phyloP scores from a whole-genome alignment of 2,113 vertebrate genomes.

The Aplodontia rufa region DNA sequence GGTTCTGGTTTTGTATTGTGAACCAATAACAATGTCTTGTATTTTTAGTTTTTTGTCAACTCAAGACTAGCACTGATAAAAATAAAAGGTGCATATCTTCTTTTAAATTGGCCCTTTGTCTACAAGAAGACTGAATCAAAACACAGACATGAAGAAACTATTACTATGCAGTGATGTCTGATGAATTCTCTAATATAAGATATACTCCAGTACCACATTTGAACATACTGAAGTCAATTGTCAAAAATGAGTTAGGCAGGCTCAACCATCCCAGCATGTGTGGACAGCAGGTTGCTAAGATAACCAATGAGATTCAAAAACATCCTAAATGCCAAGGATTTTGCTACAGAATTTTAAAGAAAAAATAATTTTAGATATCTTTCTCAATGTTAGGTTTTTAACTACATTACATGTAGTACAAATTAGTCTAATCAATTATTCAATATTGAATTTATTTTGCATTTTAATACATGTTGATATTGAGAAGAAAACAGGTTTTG shows the following conservation, averaged over 20 bases:
- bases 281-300: conserved; percentile 35
- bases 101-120: conserved; percentile 2
- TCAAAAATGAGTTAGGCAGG: not conserved
- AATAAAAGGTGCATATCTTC: not conserved
- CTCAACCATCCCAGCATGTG: not conserved
- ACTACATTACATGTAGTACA: conserved; percentile 8
- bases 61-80: conserved; percentile 8
- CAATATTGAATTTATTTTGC: conserved; percentile 23
- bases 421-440: conserved; percentile 46
- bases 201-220: not conserved
- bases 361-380: not conserved
- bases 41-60: not conserved
- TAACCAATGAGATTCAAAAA: conserved; percentile 61
- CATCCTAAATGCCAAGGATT: conserved; percentile 15
- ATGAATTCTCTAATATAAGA: not conserved
- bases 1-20: not conserved
- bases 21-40: not conserved
- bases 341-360: conserved; percentile 50
- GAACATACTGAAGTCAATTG: not conserved
- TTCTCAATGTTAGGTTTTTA: not conserved
- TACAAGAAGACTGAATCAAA: conserved; percentile 36
- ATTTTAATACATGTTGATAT: conserved; percentile 46
- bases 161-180: not conserved
- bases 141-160: not conserved
- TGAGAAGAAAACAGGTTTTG: conserved; percentile 40